phyloP scores from a whole-genome alignment of 2,888 invertebrate species.

The Ceramica pisi region DNA sequence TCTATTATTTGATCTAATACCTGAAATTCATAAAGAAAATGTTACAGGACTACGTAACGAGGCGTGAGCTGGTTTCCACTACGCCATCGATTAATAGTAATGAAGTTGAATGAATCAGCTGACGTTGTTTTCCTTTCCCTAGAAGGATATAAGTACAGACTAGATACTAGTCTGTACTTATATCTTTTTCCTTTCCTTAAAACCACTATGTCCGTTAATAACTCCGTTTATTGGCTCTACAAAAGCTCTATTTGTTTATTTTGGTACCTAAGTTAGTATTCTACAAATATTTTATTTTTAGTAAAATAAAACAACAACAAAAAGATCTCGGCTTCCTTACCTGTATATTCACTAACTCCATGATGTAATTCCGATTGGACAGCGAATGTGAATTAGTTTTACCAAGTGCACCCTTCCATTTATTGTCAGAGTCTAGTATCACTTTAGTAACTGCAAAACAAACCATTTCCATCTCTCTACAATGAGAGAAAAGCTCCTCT shows the following conservation, averaged over 20 bases:
- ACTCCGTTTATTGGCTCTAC: not conserved
- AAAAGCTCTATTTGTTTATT: not conserved
- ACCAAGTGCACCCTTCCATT: slow-evolving; percentile 83
- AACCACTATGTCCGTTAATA: not conserved
- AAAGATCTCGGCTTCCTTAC: slow-evolving; percentile 68
- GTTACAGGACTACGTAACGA: not conserved
- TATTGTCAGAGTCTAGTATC: slow-evolving; percentile 86
- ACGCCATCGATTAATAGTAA: not conserved
- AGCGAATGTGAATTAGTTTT: slow-evolving; percentile 77
- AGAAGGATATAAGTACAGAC: too few species aligned
- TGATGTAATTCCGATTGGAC: slow-evolving; percentile 85
- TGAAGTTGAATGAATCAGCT: slow-evolving; percentile 49
- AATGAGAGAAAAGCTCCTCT: slow-evolving; percentile 87
- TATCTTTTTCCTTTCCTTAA: not conserved
- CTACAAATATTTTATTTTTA: not conserved
- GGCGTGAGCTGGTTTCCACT: not conserved
- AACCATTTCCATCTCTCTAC: slow-evolving; percentile 88
- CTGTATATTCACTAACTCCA: slow-evolving; percentile 89
- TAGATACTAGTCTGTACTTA: not conserved
- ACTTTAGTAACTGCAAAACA: slow-evolving; percentile 87
- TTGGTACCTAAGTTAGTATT: not conserved
- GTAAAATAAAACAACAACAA: not conserved
- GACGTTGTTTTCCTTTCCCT: slow-evolving; percentile 16
- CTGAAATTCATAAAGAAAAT: slow-evolving; percentile 78
- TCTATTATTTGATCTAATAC: slow-evolving; percentile 91